Base-by-base conservation (phyloP, 2,888 invertebrate species). In the Epirrhoe alternata region DNA sequence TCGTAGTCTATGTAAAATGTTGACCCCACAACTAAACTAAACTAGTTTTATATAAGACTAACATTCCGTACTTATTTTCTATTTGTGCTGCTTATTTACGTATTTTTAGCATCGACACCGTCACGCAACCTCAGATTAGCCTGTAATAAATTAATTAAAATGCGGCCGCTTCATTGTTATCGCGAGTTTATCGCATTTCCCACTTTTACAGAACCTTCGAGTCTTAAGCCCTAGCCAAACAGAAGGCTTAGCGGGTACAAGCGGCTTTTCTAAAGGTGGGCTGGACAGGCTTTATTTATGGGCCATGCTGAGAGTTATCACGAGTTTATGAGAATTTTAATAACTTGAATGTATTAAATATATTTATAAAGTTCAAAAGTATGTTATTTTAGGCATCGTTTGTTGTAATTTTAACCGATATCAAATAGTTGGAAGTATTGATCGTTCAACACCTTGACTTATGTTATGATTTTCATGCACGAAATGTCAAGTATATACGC, bases 61-160 rank as follows among this genome's bases (percentile, higher is more conserved):
- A 24, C 24, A 24, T 24, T 24, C 1, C 3, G 24, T 24, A 24
- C 24, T 35, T 56, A 52, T 58, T 30, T 54, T 64, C 10, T 35
- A 54, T 30, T 49, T 49, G 35, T 50, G 50, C 31, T 64, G 53
- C 61, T 61, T 61, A 12, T 14, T 16, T 45, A 56, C 14, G 14
- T 63, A 58, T 68, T 58, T 64, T 49, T 64, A 58, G 38, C 47
- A 61, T 65, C 17, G 51, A 51, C 10, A 45, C 35, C 45, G 69
- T 71, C 74, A 74, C 74, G 74, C 72, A 67, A 74, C 49, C 64
- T 68, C 69, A 72, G 68, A 70, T 72, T 55, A 57, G 68, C 62
- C 45, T 60, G 45, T 57, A 68, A 68, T 74, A 74, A 74, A 74
- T 74, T 74, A 72, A 74, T 74, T 72, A 71, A 74, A 72, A 72